These are phyloP conservation scores for Corythornis madagascariensis DNA, from an alignment of 2,113 vertebrate genomes.

Conservation along the genomic window DNA sequence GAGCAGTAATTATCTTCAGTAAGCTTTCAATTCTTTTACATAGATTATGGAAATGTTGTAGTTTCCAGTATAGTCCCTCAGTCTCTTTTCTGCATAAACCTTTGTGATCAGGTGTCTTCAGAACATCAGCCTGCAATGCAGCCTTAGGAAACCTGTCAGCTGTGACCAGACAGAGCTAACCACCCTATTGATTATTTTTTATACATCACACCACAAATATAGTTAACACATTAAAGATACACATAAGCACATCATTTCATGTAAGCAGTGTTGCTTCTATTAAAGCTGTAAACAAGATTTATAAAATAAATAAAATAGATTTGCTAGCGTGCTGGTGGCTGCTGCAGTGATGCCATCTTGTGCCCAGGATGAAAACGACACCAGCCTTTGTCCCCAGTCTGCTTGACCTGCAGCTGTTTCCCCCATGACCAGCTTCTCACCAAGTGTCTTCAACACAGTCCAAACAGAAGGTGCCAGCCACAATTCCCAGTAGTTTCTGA, in stretches of 20 bases:
- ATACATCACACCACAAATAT: not conserved
- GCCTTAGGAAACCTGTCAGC: not conserved
- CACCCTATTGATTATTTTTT: not conserved
- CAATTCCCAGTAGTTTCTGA: not conserved
- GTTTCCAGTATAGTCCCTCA: not conserved
- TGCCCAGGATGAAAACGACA: not conserved
- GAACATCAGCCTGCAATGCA: no score
- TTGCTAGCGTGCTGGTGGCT: not conserved
- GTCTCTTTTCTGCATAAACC: not conserved
- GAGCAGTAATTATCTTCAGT: not conserved
- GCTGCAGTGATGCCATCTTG: slow-evolving; percentile 27
- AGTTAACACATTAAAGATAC: not conserved
- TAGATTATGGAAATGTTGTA: not conserved
- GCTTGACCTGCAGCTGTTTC: not conserved
- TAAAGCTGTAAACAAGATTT: not conserved
- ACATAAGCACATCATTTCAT: not conserved
- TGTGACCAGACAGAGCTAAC: not conserved
- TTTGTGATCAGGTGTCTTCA: not conserved
- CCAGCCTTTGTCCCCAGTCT: not conserved
- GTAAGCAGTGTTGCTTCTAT: not conserved
- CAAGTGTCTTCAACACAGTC: not conserved
- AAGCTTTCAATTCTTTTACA: not conserved
- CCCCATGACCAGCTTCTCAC: not conserved
- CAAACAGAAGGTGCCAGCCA: not conserved
- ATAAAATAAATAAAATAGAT: not conserved